These are phyloP conservation scores for Mormyrus hasselquistii DNA, from an alignment of 2,797 vertebrate species.

Conservation along the genomic window DNA sequence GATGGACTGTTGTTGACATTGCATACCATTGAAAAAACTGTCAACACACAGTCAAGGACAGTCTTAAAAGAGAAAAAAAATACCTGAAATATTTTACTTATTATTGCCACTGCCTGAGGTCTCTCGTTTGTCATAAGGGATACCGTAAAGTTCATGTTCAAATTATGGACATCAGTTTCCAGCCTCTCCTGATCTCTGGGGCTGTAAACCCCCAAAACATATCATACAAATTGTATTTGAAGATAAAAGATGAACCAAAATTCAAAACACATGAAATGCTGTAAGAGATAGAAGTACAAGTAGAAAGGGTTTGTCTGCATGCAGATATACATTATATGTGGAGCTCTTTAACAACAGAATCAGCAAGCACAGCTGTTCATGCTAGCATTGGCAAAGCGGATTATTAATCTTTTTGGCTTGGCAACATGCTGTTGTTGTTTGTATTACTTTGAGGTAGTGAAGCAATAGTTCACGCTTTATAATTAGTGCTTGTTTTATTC, in stretches of 20 bases:
- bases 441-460: background rate
- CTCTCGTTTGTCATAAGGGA: background rate
- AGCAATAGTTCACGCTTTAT: background rate
- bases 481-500: background rate
- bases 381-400: background rate
- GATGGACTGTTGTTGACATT: background rate
- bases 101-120: background rate
- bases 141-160: background rate
- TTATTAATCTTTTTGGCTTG: background rate
- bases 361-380: background rate
- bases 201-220: background rate
- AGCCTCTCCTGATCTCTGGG: background rate
- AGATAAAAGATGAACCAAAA: background rate
- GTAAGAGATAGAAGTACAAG: background rate
- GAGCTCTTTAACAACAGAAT: background rate
- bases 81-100: background rate
- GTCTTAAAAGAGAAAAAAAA: background rate
- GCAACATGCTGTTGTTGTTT: background rate
- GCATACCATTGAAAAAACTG: background rate
- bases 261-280: background rate
- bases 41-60: background rate
- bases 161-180: background rate
- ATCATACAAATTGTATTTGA: background rate
- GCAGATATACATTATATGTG: background rate
- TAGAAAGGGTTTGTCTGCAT: background rate